These are phyloP conservation scores for Drosophila robusta DNA, from an alignment of 2,888 invertebrate genomes.

Conservation along the genomic window DNA sequence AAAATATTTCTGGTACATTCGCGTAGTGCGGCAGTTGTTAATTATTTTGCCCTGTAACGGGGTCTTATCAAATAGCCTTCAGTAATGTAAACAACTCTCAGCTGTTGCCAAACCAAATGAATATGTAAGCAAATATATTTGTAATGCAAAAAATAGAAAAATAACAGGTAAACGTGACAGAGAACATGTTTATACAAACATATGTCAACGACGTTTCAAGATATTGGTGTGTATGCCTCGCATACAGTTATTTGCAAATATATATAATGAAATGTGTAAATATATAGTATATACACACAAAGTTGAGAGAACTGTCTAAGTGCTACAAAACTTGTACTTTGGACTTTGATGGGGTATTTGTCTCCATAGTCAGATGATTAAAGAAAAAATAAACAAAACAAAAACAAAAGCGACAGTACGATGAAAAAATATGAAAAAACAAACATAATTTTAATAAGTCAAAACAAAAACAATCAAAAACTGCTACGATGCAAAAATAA, in stretches of 20 bases:
- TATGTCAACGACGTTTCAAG: not conserved
- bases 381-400: constrained; percentile 26
- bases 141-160: constrained; percentile 21
- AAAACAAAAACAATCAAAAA: constrained; percentile 26
- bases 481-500: constrained; percentile 23
- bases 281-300: constrained; percentile 1
- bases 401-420: constrained; percentile 24
- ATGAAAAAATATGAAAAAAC: constrained; percentile 12
- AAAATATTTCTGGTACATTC: not conserved
- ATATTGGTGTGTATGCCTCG: not conserved
- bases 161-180: constrained; percentile 50
- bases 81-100: constrained; percentile 50
- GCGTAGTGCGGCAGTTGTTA: not conserved
- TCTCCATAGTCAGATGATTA: constrained; percentile 26
- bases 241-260: constrained; percentile 4
- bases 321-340: constrained; percentile 48
- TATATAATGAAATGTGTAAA: not conserved
- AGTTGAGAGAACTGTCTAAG: constrained; percentile 7
- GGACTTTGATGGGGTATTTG: constrained; percentile 37
- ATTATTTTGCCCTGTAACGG: not conserved
- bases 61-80: constrained; percentile 5
- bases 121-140: constrained; percentile 25
- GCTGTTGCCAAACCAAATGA: constrained; percentile 8
- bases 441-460: constrained; percentile 27
- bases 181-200: constrained; percentile 43